A percentile compares a stretch with the other conserved stretches of the same genome.
phyloP scores from a whole-genome alignment of 2,113 vertebrate genomes.

The Lamprologus lemairii region DNA sequence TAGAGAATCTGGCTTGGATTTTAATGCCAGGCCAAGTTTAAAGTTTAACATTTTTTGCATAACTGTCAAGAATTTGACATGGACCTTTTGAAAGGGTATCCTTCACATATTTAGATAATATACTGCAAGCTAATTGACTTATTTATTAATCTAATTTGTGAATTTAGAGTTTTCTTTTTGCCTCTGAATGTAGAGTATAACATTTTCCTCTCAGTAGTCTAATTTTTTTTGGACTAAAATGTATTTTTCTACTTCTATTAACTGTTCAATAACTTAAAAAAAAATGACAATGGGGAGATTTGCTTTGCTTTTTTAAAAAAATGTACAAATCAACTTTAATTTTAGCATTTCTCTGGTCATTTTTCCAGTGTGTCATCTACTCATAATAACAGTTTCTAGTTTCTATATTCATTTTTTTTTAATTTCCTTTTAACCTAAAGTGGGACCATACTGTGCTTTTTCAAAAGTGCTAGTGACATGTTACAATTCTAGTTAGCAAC shows the following conservation, averaged over 20 bases:
- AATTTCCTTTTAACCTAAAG: background rate
- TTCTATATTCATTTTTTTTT: accelerated
- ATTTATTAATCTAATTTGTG: background rate
- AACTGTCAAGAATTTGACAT: background rate
- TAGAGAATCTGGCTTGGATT: background rate
- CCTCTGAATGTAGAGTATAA: background rate
- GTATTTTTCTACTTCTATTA: background rate
- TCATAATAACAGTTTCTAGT: background rate
- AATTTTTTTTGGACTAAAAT: background rate
- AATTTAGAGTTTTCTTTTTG: background rate
- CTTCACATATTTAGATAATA: background rate
- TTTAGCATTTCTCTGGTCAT: background rate
- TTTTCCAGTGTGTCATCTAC: background rate
- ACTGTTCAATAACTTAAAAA: background rate
- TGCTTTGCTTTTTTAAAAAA: background rate
- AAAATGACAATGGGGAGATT: background rate
- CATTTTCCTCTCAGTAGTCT: background rate
- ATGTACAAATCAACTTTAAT: background rate
- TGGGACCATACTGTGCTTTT: background rate
- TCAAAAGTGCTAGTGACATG: background rate
- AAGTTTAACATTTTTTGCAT: background rate
- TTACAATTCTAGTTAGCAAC: background rate
- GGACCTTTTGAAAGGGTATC: background rate
- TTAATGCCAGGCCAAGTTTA: background rate
- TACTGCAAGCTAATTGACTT: background rate